A percentile compares a stretch with the other conserved stretches of the same genome.
Conservation (phyloP, 2,113 vertebrate genomes). For the Noturus placidus region DNA sequence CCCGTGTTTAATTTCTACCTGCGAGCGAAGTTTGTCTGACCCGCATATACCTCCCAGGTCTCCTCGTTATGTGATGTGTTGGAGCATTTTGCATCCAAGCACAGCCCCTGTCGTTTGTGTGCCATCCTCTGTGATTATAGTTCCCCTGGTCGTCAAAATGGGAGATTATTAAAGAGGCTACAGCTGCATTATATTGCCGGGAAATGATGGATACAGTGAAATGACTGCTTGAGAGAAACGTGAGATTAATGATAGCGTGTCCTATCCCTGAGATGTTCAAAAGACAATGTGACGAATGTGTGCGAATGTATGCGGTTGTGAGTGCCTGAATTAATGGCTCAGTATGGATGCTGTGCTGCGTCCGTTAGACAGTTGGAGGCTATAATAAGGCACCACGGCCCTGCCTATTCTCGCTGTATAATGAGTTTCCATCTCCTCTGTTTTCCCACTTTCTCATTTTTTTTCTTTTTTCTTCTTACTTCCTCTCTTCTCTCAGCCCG, state of each 20-base stretch:
- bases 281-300: background rate
- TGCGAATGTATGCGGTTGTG: background rate
- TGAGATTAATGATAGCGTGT: background rate
- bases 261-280: slow-evolving; percentile 9
- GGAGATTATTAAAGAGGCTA: background rate
- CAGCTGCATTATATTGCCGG: slow-evolving; percentile 12
- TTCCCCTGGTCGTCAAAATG: background rate
- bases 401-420: background rate
- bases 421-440: slow-evolving; percentile 15
- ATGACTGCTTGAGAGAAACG: background rate
- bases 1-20: background rate
- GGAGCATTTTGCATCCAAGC: too few species aligned
- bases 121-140: background rate
- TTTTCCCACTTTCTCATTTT: background rate
- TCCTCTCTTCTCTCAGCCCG: background rate
- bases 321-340: slow-evolving; percentile 8
- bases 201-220: slow-evolving; percentile 10
- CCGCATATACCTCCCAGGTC: background rate
- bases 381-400: background rate
- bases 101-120: background rate
- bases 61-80: background rate
- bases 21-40: background rate
- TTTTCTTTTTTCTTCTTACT: background rate
- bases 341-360: slow-evolving; percentile 2
- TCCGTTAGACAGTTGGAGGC: slow-evolving; percentile 7